Percentiles rank a stretch among this genome's conserved stretches.
phyloP scores from a whole-genome alignment of 1,140 invertebrate species.

The Chlorops oryzae region DNA sequence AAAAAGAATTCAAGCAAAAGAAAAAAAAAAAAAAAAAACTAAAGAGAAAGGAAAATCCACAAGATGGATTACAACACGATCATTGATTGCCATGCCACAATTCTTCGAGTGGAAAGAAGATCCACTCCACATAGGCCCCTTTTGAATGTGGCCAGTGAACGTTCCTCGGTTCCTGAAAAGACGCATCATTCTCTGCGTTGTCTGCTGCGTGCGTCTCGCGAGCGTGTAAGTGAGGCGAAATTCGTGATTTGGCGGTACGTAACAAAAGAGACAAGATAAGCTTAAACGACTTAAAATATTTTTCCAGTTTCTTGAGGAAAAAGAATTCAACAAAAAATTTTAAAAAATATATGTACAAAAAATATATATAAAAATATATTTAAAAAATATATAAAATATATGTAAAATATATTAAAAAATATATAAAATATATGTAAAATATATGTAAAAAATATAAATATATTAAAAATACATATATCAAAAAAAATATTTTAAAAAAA shows the following conservation, averaged over 20 bases:
- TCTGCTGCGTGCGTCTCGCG: too few relatives aligned
- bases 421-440: constrained; percentile 3
- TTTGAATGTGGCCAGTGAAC: too few relatives aligned
- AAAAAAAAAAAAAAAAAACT: too few relatives aligned
- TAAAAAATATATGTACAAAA: constrained; percentile 4
- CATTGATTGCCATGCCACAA: constrained; percentile 21
- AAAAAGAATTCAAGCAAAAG: too few relatives aligned
- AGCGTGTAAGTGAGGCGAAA: too few relatives aligned
- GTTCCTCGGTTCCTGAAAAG: too few relatives aligned
- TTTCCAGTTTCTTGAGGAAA: not conserved
- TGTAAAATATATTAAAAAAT: not conserved
- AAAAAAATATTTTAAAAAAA: too few relatives aligned
- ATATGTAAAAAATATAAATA: not conserved
- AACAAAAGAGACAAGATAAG: not conserved
- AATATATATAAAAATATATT: not conserved
- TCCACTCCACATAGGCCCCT: too few relatives aligned
- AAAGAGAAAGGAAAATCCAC: not conserved
- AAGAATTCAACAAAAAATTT: not conserved
- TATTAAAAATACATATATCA: too few relatives aligned
- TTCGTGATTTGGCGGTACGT: too few relatives aligned
- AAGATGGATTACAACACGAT: constrained; percentile 45
- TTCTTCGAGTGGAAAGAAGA: too few relatives aligned
- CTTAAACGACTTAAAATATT: constrained; percentile 11
- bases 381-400: not conserved
- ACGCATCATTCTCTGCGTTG: too few relatives aligned